phyloP scores from a whole-genome alignment of 2,888 invertebrate species.

The Anticlea derivata region DNA sequence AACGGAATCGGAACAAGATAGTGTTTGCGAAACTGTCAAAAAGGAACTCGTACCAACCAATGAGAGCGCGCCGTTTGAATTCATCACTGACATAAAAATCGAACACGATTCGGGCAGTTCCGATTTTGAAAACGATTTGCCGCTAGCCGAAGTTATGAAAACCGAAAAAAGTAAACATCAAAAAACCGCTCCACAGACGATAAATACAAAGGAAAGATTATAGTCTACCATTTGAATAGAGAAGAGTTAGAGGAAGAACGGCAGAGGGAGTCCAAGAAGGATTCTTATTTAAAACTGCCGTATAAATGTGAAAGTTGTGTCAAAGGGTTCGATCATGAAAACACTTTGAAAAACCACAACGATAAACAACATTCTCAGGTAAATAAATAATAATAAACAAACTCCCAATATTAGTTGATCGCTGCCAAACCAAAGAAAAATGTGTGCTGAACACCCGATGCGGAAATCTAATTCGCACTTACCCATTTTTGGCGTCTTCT shows the following conservation, averaged over 20 bases:
- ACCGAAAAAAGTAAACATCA: constrained; percentile 16
- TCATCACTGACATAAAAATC: constrained; percentile 51
- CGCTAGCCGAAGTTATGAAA: constrained; percentile 42
- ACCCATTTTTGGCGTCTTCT: no score
- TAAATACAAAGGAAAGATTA: constrained; percentile 57
- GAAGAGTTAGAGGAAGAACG: constrained; percentile 58
- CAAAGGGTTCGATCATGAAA: constrained; percentile 63
- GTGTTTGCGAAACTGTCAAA: neutral
- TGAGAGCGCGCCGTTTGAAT: constrained; percentile 13
- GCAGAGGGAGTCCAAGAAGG: constrained; percentile 44
- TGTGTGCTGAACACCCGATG: no score
- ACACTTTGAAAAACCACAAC: constrained; percentile 55
- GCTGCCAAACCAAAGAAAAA: no score
- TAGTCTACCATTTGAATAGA: constrained; percentile 45
- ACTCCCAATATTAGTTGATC: no score
- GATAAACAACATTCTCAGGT: constrained; percentile 61
- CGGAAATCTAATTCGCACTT: no score
- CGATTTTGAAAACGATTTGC: constrained; percentile 48
- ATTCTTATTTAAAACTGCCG: constrained; percentile 57
- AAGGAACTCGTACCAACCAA: constrained; percentile 3
- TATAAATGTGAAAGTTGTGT: constrained; percentile 66
- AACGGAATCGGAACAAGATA: constrained; percentile 1
- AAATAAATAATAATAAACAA: constrained; percentile 21
- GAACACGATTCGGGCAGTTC: constrained; percentile 47
- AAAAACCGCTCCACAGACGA: constrained; percentile 23